Conservation (phyloP, 2,888 invertebrate species). For the Chamaedrilus cognettii region DNA sequence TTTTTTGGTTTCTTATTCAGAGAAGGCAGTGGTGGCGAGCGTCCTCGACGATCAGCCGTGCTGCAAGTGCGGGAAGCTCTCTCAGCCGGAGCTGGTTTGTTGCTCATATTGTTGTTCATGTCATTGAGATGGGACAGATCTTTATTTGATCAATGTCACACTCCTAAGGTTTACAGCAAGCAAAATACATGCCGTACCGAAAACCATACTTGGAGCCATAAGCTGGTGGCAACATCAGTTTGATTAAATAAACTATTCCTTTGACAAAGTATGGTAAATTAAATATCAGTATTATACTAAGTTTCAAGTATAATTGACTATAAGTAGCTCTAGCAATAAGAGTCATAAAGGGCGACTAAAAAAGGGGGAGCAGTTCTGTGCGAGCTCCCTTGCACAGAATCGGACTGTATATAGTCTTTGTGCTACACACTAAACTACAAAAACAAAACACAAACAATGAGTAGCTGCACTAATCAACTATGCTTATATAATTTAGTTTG, state of each 20-base stretch:
- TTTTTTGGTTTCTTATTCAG: slow-evolving; percentile 12
- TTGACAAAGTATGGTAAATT: background rate
- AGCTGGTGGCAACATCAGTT: background rate
- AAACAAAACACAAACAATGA: background rate
- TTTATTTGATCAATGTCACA: too few species aligned
- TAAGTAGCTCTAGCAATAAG: too few species aligned
- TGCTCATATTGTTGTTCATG: background rate
- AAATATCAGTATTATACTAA: background rate
- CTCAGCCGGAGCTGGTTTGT: background rate
- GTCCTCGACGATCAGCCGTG: slow-evolving; percentile 74
- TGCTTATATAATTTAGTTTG: background rate
- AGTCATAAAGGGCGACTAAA: too few species aligned
- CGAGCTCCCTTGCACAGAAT: too few species aligned
- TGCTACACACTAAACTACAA: too few species aligned
- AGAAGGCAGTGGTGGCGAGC: slow-evolving; percentile 28
- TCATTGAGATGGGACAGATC: too few species aligned
- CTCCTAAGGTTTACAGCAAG: too few species aligned
- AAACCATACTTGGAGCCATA: too few species aligned
- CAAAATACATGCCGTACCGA: too few species aligned
- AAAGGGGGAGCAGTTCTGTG: too few species aligned
- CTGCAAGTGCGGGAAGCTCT: slow-evolving; percentile 82
- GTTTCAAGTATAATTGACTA: too few species aligned
- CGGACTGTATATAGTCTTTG: too few species aligned
- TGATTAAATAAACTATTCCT: background rate
- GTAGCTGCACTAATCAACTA: background rate